Evolutionary conservation across 2,113 vertebrate species (phyloP).

Genomic region (Xyliphius kryptos): DNA sequence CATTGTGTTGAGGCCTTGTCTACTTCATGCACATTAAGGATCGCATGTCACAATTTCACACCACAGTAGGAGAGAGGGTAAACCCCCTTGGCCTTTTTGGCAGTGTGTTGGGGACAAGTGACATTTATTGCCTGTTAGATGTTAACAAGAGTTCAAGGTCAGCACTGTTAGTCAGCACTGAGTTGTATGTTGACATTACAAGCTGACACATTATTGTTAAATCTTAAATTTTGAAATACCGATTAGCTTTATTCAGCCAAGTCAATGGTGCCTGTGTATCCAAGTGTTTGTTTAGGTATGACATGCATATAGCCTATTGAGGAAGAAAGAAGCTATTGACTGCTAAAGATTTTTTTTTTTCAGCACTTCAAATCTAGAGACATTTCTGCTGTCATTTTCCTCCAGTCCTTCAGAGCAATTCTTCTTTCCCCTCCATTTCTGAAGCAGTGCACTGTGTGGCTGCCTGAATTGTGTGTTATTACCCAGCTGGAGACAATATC

Average conservation of each 20-base stretch:
- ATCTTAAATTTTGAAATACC: background rate
- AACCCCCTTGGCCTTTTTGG: constrained; percentile 44
- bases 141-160: constrained; percentile 61
- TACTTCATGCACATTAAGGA: constrained; percentile 72
- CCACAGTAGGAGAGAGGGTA: constrained; percentile 53
- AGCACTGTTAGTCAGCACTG: constrained; percentile 32
- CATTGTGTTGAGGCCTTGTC: constrained; percentile 67
- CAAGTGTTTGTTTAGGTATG: constrained; percentile 19
- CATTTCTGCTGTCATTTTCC: constrained; percentile 75
- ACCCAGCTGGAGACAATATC: constrained; percentile 81
- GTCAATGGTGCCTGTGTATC: background rate
- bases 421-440: constrained; percentile 66
- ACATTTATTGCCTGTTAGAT: constrained; percentile 61
- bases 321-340: constrained; percentile 30
- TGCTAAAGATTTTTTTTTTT: constrained; percentile 51
- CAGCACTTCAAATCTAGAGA: constrained; percentile 69
- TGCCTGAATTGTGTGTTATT: constrained; percentile 78
- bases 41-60: constrained; percentile 75
- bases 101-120: constrained; percentile 56
- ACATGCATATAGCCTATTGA: constrained; percentile 18
- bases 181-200: constrained; percentile 4
- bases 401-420: constrained; percentile 73
- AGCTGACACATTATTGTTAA: background rate
- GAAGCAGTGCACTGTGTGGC: constrained; percentile 64
- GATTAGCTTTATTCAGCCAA: background rate